Evolutionary conservation across 2,797 vertebrate genomes (phyloP), one percentile per base, ranked within the genome.

Genomic region (Tauraco hartlaubi): DNA sequence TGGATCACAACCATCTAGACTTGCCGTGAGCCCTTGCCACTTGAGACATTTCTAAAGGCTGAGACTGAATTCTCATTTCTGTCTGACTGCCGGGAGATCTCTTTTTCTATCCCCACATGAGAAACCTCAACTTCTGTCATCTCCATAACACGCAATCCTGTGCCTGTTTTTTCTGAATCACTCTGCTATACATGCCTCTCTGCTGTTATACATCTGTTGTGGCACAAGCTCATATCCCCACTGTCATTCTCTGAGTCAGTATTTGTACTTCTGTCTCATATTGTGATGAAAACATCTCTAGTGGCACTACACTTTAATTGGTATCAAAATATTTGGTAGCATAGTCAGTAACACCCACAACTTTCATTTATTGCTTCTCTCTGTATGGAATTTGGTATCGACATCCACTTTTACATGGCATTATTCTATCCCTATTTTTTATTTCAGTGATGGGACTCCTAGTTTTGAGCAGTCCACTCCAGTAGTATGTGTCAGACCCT

Each of bases 311-410:
- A 92, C 94, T 88, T 96, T 97, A 97, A 97, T 94, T 96, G 94
- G 96, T 96, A 97, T 95, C 94, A 97, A 97, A 97, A 97, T 97
- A 97, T 97, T 97, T 97, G 93, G 86, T 97, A 92, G 93, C 93
- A 94, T 25, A 96, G 78, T 94, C 95, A 92, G 89, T 81, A 94
- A 97, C 96, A 87, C 95, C 97, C 95, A 97, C 97, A 95, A 96
- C 71, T 96, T 97, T 71, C 94, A 90, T 86, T 91, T 96, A 83
- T 69, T 85, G 16, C 71, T 82, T 95, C 85, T 88, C 54, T 78
- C 75, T 86, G 64, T 87, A 20, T 56, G 62, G 92, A 96, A 92
- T 48, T 13, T 66, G 66, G 8, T 92, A 54, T 76, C 41, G 14
- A 88, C 80, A 79, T 89, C 69, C 59, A 71, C 69, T 88, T 92